Percentiles rank a stretch among this genome's conserved stretches.
These are phyloP conservation scores for Lamprotornis superbus DNA, from an alignment of 2,113 vertebrate species.

Conservation along the genomic window DNA sequence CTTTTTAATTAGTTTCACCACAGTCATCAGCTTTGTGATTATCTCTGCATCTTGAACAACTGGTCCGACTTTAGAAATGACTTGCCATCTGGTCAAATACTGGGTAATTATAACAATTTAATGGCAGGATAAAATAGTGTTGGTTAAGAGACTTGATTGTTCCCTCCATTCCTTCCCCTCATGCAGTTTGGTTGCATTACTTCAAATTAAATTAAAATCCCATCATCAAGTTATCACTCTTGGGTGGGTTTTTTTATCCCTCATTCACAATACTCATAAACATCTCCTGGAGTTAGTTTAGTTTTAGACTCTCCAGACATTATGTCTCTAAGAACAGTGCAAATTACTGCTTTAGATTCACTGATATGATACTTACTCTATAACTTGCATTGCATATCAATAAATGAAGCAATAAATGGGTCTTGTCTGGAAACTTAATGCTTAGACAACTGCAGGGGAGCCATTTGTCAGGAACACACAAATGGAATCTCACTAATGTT, in stretches of 20 bases:
- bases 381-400: conserved; percentile 35
- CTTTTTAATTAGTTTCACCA: conserved; percentile 74
- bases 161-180: conserved; percentile 21
- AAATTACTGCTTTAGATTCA: conserved; percentile 19
- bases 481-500: conserved; percentile 21
- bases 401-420: conserved; percentile 39
- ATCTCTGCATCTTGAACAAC: conserved; percentile 73
- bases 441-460: background rate
- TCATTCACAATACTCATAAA: conserved; percentile 19
- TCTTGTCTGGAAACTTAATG: conserved; percentile 34
- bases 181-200: conserved; percentile 41
- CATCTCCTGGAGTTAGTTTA: background rate
- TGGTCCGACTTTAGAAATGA: conserved; percentile 73
- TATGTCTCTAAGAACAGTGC: background rate
- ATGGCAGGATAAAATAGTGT: conserved; percentile 60
- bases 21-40: conserved; percentile 73
- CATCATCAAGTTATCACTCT: conserved; percentile 13
- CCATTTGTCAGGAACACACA: conserved; percentile 16
- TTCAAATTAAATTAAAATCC: conserved; percentile 66
- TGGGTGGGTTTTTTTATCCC: background rate
- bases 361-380: background rate
- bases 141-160: conserved; percentile 59
- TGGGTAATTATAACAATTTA: conserved; percentile 73
- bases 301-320: background rate
- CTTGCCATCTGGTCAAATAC: conserved; percentile 76